Percentiles rank a stretch among this genome's conserved stretches.
Evolutionary conservation across 2,888 invertebrate genomes (phyloP).

Genomic region (Cristatella mucedo): DNA sequence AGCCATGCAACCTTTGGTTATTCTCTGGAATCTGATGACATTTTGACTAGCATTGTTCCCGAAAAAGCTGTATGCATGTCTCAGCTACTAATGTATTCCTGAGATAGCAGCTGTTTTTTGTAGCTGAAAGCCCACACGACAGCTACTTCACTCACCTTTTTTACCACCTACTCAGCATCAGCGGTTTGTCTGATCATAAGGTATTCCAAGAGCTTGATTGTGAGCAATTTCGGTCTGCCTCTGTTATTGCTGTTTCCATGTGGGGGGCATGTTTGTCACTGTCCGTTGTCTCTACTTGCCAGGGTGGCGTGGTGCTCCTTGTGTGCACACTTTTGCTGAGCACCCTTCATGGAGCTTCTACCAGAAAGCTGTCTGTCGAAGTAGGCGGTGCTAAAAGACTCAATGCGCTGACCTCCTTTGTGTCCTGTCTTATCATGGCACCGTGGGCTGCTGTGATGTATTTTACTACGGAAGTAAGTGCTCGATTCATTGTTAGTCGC

Average conservation of each 20-base stretch:
- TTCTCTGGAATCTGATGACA: no score
- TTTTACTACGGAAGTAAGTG: slow-evolving; percentile 32
- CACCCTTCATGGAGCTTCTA: slow-evolving; percentile 37
- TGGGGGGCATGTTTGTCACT: no score
- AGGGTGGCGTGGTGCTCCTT: slow-evolving; percentile 43
- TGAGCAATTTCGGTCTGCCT: no score
- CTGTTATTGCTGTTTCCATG: no score
- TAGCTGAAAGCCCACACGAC: slow-evolving; percentile 39
- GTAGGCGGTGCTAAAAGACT: slow-evolving; percentile 44
- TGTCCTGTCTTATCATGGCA: slow-evolving; percentile 37
- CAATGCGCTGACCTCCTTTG: slow-evolving; percentile 40
- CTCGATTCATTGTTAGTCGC: background rate
- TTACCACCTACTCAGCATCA: slow-evolving; percentile 40
- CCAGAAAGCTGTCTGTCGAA: slow-evolving; percentile 41
- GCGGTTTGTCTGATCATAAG: slow-evolving; percentile 45
- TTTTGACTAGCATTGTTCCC: no score
- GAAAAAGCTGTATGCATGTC: no score
- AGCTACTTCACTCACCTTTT: slow-evolving; percentile 40
- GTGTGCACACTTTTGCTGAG: slow-evolving; percentile 38
- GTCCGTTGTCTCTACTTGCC: no score
- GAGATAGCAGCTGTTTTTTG: no score
- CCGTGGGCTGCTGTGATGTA: no score
- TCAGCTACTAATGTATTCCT: no score
- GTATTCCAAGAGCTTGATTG: slow-evolving; percentile 19
- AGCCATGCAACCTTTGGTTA: no score